Percentiles rank a stretch among this genome's conserved stretches.
Evolutionary conservation across 1,140 invertebrate species (phyloP).

Genomic region (Belonocnema kinseyi): DNA sequence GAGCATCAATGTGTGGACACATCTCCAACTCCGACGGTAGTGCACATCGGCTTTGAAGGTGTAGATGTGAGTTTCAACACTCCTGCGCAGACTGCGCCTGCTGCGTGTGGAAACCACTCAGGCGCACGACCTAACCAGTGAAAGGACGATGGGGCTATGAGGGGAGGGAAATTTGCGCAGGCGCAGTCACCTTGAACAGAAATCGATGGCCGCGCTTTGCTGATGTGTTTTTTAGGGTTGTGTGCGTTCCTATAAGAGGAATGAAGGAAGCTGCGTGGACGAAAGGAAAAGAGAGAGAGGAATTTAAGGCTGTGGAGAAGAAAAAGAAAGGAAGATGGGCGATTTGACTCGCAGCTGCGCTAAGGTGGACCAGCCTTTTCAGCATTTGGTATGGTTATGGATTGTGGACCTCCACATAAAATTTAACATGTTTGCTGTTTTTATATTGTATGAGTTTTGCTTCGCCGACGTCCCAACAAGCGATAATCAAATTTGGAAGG

Average conservation of each 20-base stretch:
- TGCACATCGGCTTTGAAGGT: not conserved
- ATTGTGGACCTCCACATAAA: not conserved
- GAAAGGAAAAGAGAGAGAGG: conserved; percentile 18
- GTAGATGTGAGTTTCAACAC: not conserved
- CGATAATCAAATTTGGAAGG: no score
- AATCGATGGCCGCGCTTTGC: conserved; percentile 51
- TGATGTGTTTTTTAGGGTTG: not conserved
- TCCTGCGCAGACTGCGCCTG: not conserved
- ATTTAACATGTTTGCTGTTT: not conserved
- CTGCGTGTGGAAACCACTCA: not conserved
- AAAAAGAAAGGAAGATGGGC: conserved; percentile 16
- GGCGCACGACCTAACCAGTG: conserved; percentile 34
- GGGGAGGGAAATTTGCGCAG: conserved; percentile 45
- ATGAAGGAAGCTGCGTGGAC: conserved; percentile 19
- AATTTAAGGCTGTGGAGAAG: conserved; percentile 8
- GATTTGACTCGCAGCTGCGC: conserved; percentile 11
- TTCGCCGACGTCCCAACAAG: no score
- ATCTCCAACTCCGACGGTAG: not conserved
- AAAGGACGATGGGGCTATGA: conserved; percentile 38
- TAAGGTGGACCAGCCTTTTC: conserved; percentile 2
- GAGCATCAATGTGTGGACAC: conserved; percentile 13
- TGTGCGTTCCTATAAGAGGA: not conserved
- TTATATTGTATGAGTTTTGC: no score
- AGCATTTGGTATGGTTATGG: not conserved
- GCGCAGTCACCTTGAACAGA: conserved; percentile 35